Evolutionary conservation across 1,140 invertebrate genomes (phyloP).

Genomic region (Danaus plexippus): DNA sequence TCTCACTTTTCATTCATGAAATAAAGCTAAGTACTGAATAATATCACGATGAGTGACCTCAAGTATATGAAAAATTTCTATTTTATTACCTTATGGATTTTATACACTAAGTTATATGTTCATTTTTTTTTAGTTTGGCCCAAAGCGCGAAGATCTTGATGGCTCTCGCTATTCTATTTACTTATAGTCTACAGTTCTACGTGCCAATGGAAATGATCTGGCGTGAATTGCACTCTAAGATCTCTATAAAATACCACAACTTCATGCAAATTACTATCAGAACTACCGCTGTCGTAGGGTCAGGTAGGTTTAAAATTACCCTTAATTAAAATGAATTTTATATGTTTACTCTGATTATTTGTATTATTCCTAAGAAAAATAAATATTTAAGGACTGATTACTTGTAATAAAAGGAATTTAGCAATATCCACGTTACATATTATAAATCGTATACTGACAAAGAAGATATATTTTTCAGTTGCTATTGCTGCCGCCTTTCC

Average conservation of each 20-base stretch:
- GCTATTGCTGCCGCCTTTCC: slow-evolving; percentile 83
- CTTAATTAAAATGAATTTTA: not conserved
- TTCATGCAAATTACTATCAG: slow-evolving; percentile 79
- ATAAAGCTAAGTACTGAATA: not conserved
- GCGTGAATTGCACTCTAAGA: slow-evolving; percentile 71
- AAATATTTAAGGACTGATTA: slow-evolving; percentile 4
- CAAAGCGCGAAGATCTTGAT: slow-evolving; percentile 88
- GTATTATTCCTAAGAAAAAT: not conserved
- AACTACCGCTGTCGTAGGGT: slow-evolving; percentile 55
- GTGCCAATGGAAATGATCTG: slow-evolving; percentile 89
- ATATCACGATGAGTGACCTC: not conserved
- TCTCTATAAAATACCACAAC: slow-evolving; percentile 74
- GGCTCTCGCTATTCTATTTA: slow-evolving; percentile 89
- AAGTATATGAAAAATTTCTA: too few relatives aligned
- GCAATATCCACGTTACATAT: too few relatives aligned
- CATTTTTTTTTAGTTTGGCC: slow-evolving; percentile 71
- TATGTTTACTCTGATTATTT: not conserved
- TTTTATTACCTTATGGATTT: too few relatives aligned
- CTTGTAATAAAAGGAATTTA: not conserved
- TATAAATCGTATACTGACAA: not conserved
- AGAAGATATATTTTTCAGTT: slow-evolving; percentile 69
- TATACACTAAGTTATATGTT: not conserved
- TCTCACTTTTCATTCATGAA: not conserved
- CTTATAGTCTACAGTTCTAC: slow-evolving; percentile 93
- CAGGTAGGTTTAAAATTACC: slow-evolving; percentile 35